Evolutionary conservation across 2,888 invertebrate species (phyloP).

Genomic region (Ectemnius continuus): DNA sequence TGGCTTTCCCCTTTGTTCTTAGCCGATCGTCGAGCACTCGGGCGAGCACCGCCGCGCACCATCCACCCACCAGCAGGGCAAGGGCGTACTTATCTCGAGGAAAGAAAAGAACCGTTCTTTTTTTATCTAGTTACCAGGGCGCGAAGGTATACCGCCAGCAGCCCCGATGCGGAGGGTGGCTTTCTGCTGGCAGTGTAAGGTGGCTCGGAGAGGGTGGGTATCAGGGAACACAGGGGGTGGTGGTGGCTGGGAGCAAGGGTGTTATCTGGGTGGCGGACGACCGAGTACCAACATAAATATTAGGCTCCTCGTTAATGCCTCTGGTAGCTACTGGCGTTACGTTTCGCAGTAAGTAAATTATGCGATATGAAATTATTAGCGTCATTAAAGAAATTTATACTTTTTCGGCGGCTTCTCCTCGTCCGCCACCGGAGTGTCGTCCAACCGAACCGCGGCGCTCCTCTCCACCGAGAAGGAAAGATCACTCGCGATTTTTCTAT

Average conservation of each 20-base stretch:
- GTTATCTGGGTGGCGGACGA: slow-evolving; percentile 77
- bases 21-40: slow-evolving; percentile 51
- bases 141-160: slow-evolving; percentile 37
- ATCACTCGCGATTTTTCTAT: slow-evolving; percentile 74
- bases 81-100: slow-evolving; percentile 63
- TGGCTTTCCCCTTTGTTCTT: slow-evolving; percentile 53
- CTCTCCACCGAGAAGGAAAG: slow-evolving; percentile 42
- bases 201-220: slow-evolving; percentile 37
- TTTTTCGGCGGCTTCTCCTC: slow-evolving; percentile 63
- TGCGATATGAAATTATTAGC: slow-evolving; percentile 79
- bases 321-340: slow-evolving; percentile 78
- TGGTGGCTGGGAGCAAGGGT: slow-evolving; percentile 67
- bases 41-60: not conserved
- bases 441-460: slow-evolving; percentile 45
- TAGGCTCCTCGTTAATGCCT: slow-evolving; percentile 78
- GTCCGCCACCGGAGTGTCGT: slow-evolving; percentile 39
- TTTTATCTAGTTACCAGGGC: slow-evolving; percentile 57
- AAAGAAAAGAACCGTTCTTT: slow-evolving; percentile 49
- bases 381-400: slow-evolving; percentile 78
- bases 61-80: slow-evolving; percentile 32
- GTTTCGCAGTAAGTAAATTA: slow-evolving; percentile 79
- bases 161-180: slow-evolving; percentile 28
- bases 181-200: slow-evolving; percentile 46
- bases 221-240: slow-evolving; percentile 25
- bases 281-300: slow-evolving; percentile 78